A percentile compares a stretch with the other conserved stretches of the same genome.
Conservation (phyloP, 2,797 vertebrate species). For the Channallabes apus region DNA sequence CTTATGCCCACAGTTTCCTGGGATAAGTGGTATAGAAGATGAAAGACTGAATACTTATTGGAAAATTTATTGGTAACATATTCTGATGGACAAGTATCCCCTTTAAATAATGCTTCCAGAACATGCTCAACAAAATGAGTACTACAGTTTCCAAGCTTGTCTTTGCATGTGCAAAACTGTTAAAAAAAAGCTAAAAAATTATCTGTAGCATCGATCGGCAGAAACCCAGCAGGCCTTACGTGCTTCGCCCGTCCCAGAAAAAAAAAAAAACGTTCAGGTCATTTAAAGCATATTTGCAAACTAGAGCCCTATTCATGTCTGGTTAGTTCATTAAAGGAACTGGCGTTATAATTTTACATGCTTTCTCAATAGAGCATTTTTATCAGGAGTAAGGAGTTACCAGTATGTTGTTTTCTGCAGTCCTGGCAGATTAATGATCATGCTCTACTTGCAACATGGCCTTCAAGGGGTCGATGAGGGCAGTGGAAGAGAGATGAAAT, state of each 20-base stretch:
- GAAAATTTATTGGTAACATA: no score
- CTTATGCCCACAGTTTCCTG: no score
- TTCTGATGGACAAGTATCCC: no score
- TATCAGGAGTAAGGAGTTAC: background rate
- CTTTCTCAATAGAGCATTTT: background rate
- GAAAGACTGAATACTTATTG: no score
- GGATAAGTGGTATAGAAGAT: no score
- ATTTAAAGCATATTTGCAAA: background rate
- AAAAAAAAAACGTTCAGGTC: background rate
- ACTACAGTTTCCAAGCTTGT: no score
- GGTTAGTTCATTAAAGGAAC: background rate
- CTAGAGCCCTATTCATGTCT: background rate
- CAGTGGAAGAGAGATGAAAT: background rate
- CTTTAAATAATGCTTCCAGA: no score
- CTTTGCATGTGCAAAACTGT: no score
- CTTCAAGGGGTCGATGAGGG: background rate
- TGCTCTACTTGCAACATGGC: background rate
- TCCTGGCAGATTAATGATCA: no score
- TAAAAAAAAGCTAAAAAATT: no score
- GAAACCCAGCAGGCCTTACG: background rate
- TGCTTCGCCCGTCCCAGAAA: background rate
- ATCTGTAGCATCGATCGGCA: no score
- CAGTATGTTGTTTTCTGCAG: background rate
- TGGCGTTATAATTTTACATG: background rate
- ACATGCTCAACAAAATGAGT: no score